Evolutionary conservation across 2,888 invertebrate species (phyloP).

Genomic region (Dicycla oo): DNA sequence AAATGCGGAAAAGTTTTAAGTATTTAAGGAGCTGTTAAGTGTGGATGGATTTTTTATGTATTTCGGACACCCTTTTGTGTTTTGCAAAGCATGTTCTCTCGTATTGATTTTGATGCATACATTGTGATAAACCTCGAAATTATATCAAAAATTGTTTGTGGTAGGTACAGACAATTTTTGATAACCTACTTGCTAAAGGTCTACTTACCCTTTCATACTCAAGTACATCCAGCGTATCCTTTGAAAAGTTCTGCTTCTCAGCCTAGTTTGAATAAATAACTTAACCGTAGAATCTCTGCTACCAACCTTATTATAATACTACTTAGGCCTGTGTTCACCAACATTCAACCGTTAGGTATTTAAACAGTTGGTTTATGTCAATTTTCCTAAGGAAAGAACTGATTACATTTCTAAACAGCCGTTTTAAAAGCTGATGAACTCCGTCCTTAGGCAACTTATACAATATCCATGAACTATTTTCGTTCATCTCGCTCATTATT

Average conservation of each 20-base stretch:
- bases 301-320: too few species aligned
- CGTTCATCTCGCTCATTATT: neutral
- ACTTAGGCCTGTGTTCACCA: too few species aligned
- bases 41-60: slow-evolving; percentile 14
- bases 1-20: slow-evolving; percentile 13
- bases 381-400: too few species aligned
- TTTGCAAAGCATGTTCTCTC: neutral
- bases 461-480: neutral
- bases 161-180: neutral
- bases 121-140: neutral
- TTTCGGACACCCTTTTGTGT: slow-evolving; percentile 16
- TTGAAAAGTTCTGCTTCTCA: too few species aligned
- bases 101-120: neutral
- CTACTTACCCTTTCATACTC: too few species aligned
- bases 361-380: too few species aligned
- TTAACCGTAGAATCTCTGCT: too few species aligned
- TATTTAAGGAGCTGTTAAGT: slow-evolving; percentile 27
- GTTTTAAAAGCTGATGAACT: too few species aligned
- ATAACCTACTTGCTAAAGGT: neutral
- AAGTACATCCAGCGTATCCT: neutral
- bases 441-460: neutral
- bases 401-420: too few species aligned
- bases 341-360: too few species aligned
- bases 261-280: too few species aligned
- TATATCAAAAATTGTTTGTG: neutral